These are phyloP conservation scores for Epirrhoe tristata DNA, from an alignment of 2,888 invertebrate genomes.

Conservation along the genomic window DNA sequence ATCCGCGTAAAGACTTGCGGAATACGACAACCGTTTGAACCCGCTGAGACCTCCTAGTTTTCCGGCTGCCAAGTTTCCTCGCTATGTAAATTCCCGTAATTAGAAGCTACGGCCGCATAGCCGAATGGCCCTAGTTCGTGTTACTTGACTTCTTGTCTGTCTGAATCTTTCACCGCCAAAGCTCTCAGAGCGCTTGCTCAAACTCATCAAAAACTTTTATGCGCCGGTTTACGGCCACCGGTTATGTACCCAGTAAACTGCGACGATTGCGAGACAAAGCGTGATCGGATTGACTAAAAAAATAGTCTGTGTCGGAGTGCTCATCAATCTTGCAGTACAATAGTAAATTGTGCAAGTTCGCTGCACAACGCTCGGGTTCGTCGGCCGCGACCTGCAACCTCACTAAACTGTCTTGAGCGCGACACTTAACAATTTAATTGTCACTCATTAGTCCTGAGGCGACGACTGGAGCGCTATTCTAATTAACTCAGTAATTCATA, in stretches of 20 bases:
- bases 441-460: slow-evolving; percentile 78
- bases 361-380: slow-evolving; percentile 66
- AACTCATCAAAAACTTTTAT: slow-evolving; percentile 66
- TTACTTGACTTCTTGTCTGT: slow-evolving; percentile 60
- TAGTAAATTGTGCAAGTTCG: slow-evolving; percentile 77
- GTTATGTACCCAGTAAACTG: slow-evolving; percentile 73
- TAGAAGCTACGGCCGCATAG: slow-evolving; percentile 67
- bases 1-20: slow-evolving; percentile 30
- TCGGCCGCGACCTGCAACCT: slow-evolving; percentile 77
- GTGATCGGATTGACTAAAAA: slow-evolving; percentile 82
- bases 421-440: slow-evolving; percentile 82
- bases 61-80: slow-evolving; percentile 69
- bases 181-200: slow-evolving; percentile 44
- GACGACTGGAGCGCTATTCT: slow-evolving; percentile 68
- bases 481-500: slow-evolving; percentile 74
- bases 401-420: slow-evolving; percentile 76
- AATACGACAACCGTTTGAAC: slow-evolving; percentile 55
- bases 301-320: slow-evolving; percentile 76
- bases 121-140: slow-evolving; percentile 61
- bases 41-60: slow-evolving; percentile 60
- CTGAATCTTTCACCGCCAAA: slow-evolving; percentile 53
- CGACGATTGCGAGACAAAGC: slow-evolving; percentile 78
- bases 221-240: slow-evolving; percentile 66
- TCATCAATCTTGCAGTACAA: slow-evolving; percentile 79
- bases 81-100: slow-evolving; percentile 72